These are phyloP conservation scores for Myiopsitta monachus DNA, from an alignment of 2,113 vertebrate genomes.

Conservation along the genomic window DNA sequence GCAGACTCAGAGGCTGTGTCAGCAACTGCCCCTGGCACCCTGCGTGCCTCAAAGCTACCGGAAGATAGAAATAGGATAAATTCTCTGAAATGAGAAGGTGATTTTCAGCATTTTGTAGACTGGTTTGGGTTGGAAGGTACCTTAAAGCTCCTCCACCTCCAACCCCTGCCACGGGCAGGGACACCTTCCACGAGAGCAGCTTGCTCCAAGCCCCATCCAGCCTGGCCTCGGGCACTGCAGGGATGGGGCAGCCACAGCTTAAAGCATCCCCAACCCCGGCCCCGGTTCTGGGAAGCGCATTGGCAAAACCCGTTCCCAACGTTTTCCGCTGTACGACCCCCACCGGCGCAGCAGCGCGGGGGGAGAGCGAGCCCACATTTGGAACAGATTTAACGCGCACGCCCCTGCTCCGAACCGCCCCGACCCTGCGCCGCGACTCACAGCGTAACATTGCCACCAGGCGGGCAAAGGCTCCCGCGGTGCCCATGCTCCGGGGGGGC, in stretches of 20 bases:
- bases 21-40: neutral
- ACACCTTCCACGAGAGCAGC: neutral
- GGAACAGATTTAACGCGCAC: rapidly evolving
- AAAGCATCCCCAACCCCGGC: neutral
- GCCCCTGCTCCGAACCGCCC: rapidly evolving
- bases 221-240: neutral
- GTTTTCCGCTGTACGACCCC: rapidly evolving
- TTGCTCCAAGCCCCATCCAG: neutral
- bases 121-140: neutral
- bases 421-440: neutral
- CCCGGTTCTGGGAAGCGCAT: rapidly evolving
- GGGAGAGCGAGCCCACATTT: rapidly evolving
- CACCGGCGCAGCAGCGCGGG: rapidly evolving
- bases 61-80: neutral
- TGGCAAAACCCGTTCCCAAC: rapidly evolving
- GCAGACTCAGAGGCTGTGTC: neutral
- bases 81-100: rapidly evolving
- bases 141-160: neutral
- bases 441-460: slow-evolving; percentile 47
- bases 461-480: neutral
- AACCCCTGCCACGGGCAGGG: neutral
- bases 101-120: neutral
- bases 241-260: neutral
- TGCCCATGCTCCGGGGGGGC: no score
- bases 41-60: neutral